Evolutionary conservation across 2,888 invertebrate species (phyloP).

Genomic region (Diachrysia chrysitis): DNA sequence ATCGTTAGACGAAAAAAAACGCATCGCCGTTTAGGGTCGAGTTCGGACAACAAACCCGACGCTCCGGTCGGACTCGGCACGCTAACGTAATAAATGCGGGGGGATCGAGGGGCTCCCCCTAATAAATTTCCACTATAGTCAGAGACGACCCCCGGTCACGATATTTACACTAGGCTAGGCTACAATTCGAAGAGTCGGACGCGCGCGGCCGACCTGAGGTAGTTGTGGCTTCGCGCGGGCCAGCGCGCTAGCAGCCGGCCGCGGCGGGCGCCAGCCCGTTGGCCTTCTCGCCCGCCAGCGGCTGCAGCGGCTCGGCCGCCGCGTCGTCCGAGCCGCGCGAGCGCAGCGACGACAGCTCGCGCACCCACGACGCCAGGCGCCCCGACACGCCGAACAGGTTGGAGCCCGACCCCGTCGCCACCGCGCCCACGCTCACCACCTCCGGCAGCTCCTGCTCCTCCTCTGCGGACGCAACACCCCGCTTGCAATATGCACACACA

Average conservation of each 20-base stretch:
- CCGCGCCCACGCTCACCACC: slow-evolving; percentile 86
- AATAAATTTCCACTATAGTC: slow-evolving; percentile 66
- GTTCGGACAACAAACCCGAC: slow-evolving; percentile 61
- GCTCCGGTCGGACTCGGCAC: slow-evolving; percentile 52
- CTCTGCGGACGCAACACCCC: slow-evolving; percentile 63
- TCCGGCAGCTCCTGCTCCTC: slow-evolving; percentile 82
- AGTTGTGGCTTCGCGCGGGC: slow-evolving; percentile 61
- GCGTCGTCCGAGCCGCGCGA: slow-evolving; percentile 80
- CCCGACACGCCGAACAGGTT: slow-evolving; percentile 88
- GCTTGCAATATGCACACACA: not conserved
- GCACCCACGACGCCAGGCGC: slow-evolving; percentile 86
- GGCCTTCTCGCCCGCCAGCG: slow-evolving; percentile 54
- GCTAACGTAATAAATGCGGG: slow-evolving; percentile 74
- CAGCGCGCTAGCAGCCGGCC: slow-evolving; percentile 21
- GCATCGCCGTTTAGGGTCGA: slow-evolving; percentile 58
- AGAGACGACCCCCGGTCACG: slow-evolving; percentile 56
- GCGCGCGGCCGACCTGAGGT: slow-evolving; percentile 75
- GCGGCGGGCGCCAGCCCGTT: slow-evolving; percentile 59
- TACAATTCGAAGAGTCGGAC: slow-evolving; percentile 84
- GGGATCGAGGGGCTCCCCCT: slow-evolving; percentile 66
- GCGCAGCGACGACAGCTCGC: slow-evolving; percentile 84
- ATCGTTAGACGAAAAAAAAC: slow-evolving; percentile 68
- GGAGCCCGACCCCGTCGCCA: slow-evolving; percentile 84
- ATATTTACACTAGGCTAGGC: slow-evolving; percentile 72
- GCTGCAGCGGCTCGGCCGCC: slow-evolving; percentile 73